Conservation (phyloP, 2,113 vertebrate genomes). For the Zapornia atra region DNA sequence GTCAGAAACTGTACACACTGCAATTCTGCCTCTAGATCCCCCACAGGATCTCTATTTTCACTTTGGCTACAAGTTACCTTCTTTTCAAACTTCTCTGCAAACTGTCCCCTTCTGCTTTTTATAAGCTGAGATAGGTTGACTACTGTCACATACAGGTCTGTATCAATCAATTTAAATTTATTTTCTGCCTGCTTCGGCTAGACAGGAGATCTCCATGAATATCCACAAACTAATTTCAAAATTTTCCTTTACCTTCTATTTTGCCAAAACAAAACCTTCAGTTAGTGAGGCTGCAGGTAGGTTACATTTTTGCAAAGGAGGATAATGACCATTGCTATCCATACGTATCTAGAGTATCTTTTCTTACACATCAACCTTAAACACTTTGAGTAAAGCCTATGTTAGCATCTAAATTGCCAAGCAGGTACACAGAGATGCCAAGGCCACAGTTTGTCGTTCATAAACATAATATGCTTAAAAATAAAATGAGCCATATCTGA, state of each 20-base stretch:
- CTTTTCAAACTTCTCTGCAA: neutral
- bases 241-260: neutral
- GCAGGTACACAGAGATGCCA: neutral
- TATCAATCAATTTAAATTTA: neutral
- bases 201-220: neutral
- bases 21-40: neutral
- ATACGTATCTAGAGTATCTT: neutral
- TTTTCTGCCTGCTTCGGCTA: neutral
- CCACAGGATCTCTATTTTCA: neutral
- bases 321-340: neutral
- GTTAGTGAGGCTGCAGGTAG: neutral
- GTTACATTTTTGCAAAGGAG: neutral
- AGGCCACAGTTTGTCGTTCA: neutral
- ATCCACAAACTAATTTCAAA: neutral
- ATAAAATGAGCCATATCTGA: neutral
- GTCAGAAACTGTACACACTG: neutral
- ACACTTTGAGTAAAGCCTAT: neutral
- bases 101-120: neutral
- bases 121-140: neutral
- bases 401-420: neutral
- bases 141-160: neutral
- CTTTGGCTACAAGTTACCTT: neutral
- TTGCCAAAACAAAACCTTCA: neutral
- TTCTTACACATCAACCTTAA: neutral
- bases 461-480: neutral